Conservation (phyloP, 2,797 vertebrate genomes). For the Perodicticus potto region DNA sequence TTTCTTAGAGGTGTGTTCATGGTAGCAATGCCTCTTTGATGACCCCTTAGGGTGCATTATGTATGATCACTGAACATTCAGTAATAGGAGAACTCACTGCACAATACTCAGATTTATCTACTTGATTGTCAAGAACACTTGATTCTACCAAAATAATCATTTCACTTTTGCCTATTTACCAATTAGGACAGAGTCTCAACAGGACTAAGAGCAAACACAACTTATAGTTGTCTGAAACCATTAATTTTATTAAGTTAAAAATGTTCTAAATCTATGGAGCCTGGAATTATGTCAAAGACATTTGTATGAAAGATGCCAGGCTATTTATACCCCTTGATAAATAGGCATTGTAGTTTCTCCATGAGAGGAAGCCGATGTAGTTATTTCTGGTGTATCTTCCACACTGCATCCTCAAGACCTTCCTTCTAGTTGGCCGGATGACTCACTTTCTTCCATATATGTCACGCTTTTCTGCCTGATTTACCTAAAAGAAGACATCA, state of each 20-base stretch:
- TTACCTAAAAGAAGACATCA: not conserved
- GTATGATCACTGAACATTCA: not conserved
- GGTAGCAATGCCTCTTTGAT: not conserved
- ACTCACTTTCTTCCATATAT: not conserved
- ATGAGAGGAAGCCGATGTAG: not conserved
- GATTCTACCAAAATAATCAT: not conserved
- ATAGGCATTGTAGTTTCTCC: not conserved
- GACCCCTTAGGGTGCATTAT: not conserved
- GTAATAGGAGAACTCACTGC: not conserved
- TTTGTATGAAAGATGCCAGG: not conserved
- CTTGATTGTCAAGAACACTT: not conserved
- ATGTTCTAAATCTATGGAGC: rapidly evolving
- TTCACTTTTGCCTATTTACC: not conserved
- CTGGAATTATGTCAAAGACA: not conserved
- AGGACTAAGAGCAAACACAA: not conserved
- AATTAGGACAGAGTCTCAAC: not conserved
- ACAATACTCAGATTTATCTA: not conserved
- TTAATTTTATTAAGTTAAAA: not conserved
- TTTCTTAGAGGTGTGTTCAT: not conserved
- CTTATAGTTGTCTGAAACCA: not conserved
- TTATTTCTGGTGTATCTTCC: not conserved
- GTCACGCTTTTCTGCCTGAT: not conserved
- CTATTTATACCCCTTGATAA: not conserved
- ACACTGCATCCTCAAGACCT: not conserved
- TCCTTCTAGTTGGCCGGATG: not conserved